Conservation (phyloP, 1,140 invertebrate genomes). For the Chrysoperla carnea region DNA sequence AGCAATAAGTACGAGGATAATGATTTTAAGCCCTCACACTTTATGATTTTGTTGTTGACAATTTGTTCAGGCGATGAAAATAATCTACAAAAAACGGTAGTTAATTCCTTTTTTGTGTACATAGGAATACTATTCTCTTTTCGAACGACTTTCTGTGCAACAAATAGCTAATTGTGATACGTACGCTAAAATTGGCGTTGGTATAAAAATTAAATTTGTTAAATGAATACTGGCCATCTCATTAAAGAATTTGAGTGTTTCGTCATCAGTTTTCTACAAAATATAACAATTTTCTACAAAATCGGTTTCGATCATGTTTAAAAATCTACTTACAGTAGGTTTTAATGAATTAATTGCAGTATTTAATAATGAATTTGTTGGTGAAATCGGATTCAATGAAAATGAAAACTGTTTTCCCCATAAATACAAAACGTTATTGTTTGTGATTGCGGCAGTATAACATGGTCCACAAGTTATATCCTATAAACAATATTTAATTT, state of each 20-base stretch:
- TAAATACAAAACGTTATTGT: conserved; percentile 10
- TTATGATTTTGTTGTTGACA: conserved; percentile 32
- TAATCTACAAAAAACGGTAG: conserved; percentile 24
- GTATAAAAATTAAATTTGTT: conserved; percentile 26
- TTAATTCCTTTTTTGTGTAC: too few species aligned
- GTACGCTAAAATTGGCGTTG: conserved; percentile 33
- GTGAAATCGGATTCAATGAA: too few species aligned
- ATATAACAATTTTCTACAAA: too few species aligned
- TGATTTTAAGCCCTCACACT: conserved; percentile 28
- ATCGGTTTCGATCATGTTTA: too few species aligned
- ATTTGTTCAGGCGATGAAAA: conserved; percentile 37
- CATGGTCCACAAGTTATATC: conserved; percentile 5
- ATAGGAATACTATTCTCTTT: conserved; percentile 2
- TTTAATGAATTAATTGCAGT: too few species aligned
- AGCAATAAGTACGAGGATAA: too few species aligned
- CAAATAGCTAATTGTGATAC: conserved; percentile 6
- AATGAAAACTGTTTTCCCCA: conserved; percentile 7
- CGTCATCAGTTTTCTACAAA: too few species aligned
- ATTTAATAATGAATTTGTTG: too few species aligned
- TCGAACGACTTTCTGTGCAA: too few species aligned
- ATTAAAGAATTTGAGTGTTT: too few species aligned
- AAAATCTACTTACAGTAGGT: too few species aligned
- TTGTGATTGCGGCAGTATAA: conserved; percentile 6
- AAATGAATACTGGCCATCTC: too few species aligned
- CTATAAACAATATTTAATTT: conserved; percentile 2